Base-by-base conservation (phyloP, 2,113 vertebrate species). In the Corythaeola cristata region DNA sequence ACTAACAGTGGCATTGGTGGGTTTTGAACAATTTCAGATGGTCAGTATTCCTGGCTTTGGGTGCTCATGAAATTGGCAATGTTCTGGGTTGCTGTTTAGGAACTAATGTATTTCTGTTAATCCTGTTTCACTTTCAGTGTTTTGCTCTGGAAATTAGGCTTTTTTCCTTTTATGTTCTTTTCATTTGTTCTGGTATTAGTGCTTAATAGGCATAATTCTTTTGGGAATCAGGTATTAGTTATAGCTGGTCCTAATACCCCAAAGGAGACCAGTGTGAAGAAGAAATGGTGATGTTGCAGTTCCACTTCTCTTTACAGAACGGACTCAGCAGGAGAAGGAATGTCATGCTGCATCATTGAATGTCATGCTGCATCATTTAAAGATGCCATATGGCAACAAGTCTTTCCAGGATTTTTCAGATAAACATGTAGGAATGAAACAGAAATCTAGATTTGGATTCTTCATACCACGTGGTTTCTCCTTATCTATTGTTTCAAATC, bases 401-500 rank as follows among this genome's bases (percentile, higher is more conserved):
- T 20, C 22, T 71, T 71, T 83, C 45, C 23, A n/a, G 52, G 32
- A 33, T 41, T 67, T 93, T 83, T 69, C 37, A 88, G 30, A 22
- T 59, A 8, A 53, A 63, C 17, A 1, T 24, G 14, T n/a, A 19
- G 60, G 26, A 91, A 33, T 45, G 7, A 78, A 86, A 24, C 30
- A 77, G 44, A 93, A 89, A 50, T 74, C 50, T 64, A 35, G 12
- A n/a, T 85, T 87, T 21, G 60, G 23, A 20, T 85, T 28, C 24
- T 45, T 92, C 0, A 0, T 75, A 8, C 12, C 1, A 0, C n/a
- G 22, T 8, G 5, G 15, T 37, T 88, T 77, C 47, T 84, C 11
- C 21, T 74, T 41, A 19, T 71, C 33, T 6, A 1, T 35, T 28
- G 15, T 78, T 74, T 78, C 44, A 62, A 52, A 66, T 32, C 26